These are phyloP conservation scores for Hippocampus zosterae DNA, from an alignment of 2,113 vertebrate species.

Conservation along the genomic window DNA sequence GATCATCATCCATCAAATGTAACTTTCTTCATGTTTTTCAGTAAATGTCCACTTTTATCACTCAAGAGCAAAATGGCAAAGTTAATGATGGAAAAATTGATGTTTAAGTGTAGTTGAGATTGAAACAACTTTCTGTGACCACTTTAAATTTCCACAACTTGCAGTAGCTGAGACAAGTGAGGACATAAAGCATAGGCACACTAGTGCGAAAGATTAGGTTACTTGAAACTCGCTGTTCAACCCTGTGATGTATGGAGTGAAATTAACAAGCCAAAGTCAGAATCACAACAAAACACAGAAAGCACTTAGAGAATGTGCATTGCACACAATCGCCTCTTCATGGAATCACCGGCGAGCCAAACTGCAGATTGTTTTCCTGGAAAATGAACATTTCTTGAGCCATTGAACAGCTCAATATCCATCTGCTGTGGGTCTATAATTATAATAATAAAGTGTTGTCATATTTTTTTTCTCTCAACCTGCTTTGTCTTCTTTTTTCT, in stretches of 20 bases:
- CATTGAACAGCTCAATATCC: background rate
- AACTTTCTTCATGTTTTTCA: slow-evolving; percentile 13
- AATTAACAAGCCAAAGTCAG: slow-evolving; percentile 11
- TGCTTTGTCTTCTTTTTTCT: too few relatives aligned
- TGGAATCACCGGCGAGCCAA: background rate
- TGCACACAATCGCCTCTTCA: slow-evolving; percentile 1
- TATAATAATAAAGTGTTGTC: too few relatives aligned
- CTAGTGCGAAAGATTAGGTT: background rate
- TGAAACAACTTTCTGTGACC: slow-evolving; percentile 23
- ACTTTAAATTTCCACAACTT: slow-evolving; percentile 20
- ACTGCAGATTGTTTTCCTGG: too few relatives aligned
- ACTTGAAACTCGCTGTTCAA: slow-evolving; percentile 2
- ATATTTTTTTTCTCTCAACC: too few relatives aligned
- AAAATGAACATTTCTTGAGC: background rate
- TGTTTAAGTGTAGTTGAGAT: slow-evolving; percentile 1
- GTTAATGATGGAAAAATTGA: slow-evolving; percentile 30
- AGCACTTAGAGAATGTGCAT: slow-evolving; percentile 16
- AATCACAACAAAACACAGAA: slow-evolving; percentile 17
- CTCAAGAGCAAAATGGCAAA: slow-evolving; percentile 4
- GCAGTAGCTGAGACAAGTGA: slow-evolving; percentile 26
- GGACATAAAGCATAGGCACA: slow-evolving; percentile 23
- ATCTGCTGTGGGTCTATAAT: background rate
- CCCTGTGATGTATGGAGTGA: slow-evolving; percentile 17
- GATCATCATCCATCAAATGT: slow-evolving; percentile 46
- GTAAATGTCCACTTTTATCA: slow-evolving; percentile 29